Percentiles rank a stretch among this genome's conserved stretches.
Evolutionary conservation across 1,140 invertebrate genomes (phyloP).

Genomic region (Lepidurus packardi): DNA sequence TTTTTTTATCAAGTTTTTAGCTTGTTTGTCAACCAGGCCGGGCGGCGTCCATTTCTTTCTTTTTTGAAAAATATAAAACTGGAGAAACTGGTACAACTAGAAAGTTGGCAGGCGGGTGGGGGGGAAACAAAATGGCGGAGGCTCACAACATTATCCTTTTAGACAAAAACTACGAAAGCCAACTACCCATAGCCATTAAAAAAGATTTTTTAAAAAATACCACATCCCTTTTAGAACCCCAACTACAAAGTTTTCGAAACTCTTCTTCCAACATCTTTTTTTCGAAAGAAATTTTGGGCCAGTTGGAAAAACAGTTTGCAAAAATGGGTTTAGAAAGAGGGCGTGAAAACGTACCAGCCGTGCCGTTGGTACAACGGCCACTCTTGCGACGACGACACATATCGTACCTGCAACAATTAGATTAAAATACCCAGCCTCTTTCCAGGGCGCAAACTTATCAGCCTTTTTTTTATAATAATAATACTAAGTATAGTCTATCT

Average conservation of each 20-base stretch:
- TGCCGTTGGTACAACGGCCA: conserved; percentile 91
- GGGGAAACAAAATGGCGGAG: background rate
- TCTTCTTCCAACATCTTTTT: background rate
- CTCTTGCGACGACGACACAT: conserved; percentile 90
- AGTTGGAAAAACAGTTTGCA: conserved; percentile 17
- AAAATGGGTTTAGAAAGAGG: conserved; percentile 26
- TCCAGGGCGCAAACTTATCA: conserved; percentile 26
- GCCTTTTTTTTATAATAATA: background rate
- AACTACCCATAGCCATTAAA: conserved; percentile 11
- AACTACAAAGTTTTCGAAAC: background rate
- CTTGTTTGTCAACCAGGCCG: background rate
- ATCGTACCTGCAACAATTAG: conserved; percentile 70
- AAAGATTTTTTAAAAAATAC: background rate
- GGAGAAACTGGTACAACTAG: background rate
- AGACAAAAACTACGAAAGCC: conserved; percentile 7
- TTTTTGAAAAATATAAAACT: background rate
- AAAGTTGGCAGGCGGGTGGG: background rate
- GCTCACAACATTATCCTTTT: background rate
- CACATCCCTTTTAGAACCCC: background rate
- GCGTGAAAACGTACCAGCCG: conserved; percentile 67
- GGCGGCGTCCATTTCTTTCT: background rate
- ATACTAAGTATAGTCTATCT: background rate
- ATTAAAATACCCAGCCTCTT: conserved; percentile 16
- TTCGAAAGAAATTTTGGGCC: conserved; percentile 1
- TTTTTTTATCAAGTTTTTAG: background rate